Evolutionary conservation across 2,888 invertebrate genomes (phyloP), one percentile per base, ranked within the genome.

Genomic region (Pristionchus mayeri): DNA sequence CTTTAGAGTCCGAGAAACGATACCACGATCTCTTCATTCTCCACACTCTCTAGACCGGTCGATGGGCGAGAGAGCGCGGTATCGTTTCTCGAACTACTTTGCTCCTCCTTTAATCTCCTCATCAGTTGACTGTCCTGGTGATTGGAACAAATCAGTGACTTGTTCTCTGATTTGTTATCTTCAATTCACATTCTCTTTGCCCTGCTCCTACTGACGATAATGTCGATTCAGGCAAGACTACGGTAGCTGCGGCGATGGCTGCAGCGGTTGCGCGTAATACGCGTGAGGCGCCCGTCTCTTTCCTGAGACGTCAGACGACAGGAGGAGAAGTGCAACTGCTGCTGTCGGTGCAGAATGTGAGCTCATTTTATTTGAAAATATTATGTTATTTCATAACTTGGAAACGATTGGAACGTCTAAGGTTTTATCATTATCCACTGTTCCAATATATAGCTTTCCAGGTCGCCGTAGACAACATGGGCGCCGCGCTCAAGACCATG

Each of bases 241-340:
- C 48, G 48, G 48, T 67, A 4, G 67, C 67, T 4, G 67, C 67
- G 2, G 67, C 67, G 7, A 67, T 67, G 67, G 67, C 67, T 67
- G 67, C 67, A 67, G 11, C 67, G 7, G 34, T 67, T 2, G 67
- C 67, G 18, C 21, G 21, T 6, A 37, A 34, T 18, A 21, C 18
- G 67, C 11, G 16, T 21, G 57, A 60, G 57, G 18, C 67, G 67
- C 4, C n/a, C 37, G n/a, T 18, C 6, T 37, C 67, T 7, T 34
- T 37, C 57, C 57, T 60, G 27, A 60, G 30, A 24, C 7, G 37
- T 9, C 37, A 34, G 21, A 21, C 37, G 37, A 37, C 4, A 4
- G 37, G 37, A 9, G 67, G 67, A 67, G 67, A 37, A 37, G 67
- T 67, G 67, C 67, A 67, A 21, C 21, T 67, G 67, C 67, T 67